Conservation (phyloP, 1,140 invertebrate species). For the Steinernema feltiae region DNA sequence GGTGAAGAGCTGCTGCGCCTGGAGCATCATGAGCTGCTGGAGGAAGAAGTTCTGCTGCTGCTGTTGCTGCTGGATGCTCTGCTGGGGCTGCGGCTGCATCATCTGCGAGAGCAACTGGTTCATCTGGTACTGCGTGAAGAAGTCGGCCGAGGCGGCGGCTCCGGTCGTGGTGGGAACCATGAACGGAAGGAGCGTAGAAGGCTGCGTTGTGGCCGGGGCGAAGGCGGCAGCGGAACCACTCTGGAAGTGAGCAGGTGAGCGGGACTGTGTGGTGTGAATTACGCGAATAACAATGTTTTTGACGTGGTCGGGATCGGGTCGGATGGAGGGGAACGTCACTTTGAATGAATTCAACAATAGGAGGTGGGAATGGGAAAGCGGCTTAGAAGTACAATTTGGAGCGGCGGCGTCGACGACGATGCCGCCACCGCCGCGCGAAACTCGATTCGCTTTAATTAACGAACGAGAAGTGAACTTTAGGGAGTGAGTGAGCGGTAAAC, state of each 20-base stretch:
- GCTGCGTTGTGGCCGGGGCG: neutral
- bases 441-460: neutral
- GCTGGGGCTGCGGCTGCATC: neutral
- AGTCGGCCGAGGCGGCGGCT: neutral
- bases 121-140: neutral
- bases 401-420: neutral
- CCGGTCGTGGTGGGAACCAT: neutral
- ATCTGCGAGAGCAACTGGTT: neutral
- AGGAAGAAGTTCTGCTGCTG: neutral
- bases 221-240: neutral
- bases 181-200: conserved; percentile 1
- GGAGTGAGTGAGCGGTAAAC: neutral
- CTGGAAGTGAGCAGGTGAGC: neutral
- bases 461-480: neutral
- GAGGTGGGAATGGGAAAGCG: neutral
- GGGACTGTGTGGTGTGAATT: neutral
- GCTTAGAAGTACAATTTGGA: neutral
- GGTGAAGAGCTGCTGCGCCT: neutral
- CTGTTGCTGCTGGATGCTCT: neutral
- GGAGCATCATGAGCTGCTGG: neutral
- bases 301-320: neutral
- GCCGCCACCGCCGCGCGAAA: neutral
- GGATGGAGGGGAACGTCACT: neutral
- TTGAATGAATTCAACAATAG: too few relatives aligned
- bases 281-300: neutral